phyloP scores from a whole-genome alignment of 2,888 invertebrate species.

The Pyrgus malvae region DNA sequence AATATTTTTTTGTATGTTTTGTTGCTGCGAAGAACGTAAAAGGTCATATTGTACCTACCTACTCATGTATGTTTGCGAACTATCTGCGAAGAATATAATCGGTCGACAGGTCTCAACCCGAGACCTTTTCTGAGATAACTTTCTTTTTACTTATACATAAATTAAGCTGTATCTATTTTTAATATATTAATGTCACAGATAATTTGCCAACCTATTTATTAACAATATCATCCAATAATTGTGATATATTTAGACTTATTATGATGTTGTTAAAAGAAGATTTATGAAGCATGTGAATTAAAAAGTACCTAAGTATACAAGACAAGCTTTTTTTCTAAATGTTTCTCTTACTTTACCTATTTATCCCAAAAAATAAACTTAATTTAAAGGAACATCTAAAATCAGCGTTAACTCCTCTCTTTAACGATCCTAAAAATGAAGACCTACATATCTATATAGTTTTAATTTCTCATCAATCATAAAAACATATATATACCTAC shows the following conservation, averaged over 20 bases:
- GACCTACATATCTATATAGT: too few species aligned
- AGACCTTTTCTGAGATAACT: slow-evolving; percentile 22
- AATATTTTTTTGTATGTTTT: too few species aligned
- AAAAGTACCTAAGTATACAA: not conserved
- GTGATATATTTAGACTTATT: slow-evolving; percentile 54
- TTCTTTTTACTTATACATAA: slow-evolving; percentile 17
- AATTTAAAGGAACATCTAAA: too few species aligned
- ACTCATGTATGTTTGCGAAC: not conserved
- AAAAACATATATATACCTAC: too few species aligned
- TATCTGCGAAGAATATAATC: slow-evolving; percentile 27
- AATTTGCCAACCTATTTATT: slow-evolving; percentile 38
- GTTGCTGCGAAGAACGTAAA: too few species aligned
- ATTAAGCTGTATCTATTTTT: slow-evolving; percentile 13
- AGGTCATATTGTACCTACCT: not conserved
- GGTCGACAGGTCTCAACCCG: slow-evolving; percentile 16
- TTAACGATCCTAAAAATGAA: too few species aligned
- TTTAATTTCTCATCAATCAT: too few species aligned
- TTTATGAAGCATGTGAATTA: slow-evolving; percentile 6
- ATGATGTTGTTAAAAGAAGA: slow-evolving; percentile 31
- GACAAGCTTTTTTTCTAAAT: not conserved
- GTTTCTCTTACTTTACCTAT: too few species aligned
- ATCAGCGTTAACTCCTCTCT: too few species aligned
- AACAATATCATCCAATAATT: slow-evolving; percentile 41
- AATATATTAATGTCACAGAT: slow-evolving; percentile 25
- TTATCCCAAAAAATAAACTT: too few species aligned